These are phyloP conservation scores for Tricholauxania praeusta DNA, from an alignment of 2,888 invertebrate genomes.

Conservation along the genomic window DNA sequence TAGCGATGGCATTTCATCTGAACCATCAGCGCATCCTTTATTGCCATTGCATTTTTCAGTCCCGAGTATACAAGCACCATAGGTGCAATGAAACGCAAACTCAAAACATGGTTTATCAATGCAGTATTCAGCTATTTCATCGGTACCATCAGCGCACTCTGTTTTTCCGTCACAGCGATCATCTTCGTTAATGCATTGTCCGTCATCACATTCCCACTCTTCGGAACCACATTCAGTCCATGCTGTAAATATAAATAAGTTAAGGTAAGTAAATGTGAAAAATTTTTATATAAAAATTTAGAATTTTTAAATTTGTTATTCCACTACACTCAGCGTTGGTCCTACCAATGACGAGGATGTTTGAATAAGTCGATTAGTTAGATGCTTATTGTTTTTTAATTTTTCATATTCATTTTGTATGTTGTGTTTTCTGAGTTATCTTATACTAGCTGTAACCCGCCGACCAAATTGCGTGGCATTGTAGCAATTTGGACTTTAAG, in stretches of 20 bases:
- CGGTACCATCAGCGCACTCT: conserved; percentile 49
- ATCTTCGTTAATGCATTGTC: conserved; percentile 56
- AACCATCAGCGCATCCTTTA: conserved; percentile 54
- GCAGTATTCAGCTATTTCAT: conserved; percentile 45
- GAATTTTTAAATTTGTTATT: too few relatives aligned
- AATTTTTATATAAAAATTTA: too few relatives aligned
- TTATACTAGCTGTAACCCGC: too few relatives aligned
- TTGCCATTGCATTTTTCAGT: conserved; percentile 49
- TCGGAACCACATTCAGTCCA: conserved; percentile 32
- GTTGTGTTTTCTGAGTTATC: too few relatives aligned
- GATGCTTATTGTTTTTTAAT: too few relatives aligned
- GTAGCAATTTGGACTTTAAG: too few relatives aligned
- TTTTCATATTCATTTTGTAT: too few relatives aligned
- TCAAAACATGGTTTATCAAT: conserved; percentile 46
- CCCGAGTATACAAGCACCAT: conserved; percentile 55
- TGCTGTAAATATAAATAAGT: background rate
- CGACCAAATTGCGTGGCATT: too few relatives aligned
- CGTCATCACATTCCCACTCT: conserved; percentile 53
- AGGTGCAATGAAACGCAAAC: conserved; percentile 57
- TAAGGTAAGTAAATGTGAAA: too few relatives aligned
- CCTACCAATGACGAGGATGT: too few relatives aligned
- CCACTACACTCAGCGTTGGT: too few relatives aligned
- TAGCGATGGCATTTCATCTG: conserved; percentile 51
- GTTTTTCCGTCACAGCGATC: conserved; percentile 48
- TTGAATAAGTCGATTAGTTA: too few relatives aligned